Base-by-base conservation (phyloP, 1,140 invertebrate species). In the Teleogryllus occipitalis region DNA sequence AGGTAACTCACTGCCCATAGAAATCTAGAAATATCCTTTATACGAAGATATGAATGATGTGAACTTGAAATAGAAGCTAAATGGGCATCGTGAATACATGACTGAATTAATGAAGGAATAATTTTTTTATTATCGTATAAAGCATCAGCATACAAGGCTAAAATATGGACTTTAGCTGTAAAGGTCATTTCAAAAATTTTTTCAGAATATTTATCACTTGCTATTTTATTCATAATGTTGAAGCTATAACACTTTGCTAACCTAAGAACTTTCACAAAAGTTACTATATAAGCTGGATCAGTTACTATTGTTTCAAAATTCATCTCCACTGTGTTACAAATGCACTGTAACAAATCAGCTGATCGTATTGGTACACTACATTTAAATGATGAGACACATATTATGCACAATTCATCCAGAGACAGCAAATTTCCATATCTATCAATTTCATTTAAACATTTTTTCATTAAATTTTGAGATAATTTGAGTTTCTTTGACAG, bases 131-230 rank as follows among this genome's bases (percentile, higher is more conserved):
- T 75, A 6, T 22, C 10, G 46, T 75, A 75, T 14, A 75, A 47
- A 27, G 74, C 74, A 22, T 47, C 74, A 21, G 74, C 74, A 75
- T 75, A 75, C 74, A 75, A 75, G 10, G 74, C 74, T 75, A 75
- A 47, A 75, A 75, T 75, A 47, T 75, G 74, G 10, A 47, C 21
- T 21, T 21, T 10, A 21, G 74, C 74, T 14, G 21, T 75, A 75
- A 75, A 75, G 21, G 2, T 47, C 21, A 75, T 22, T 10, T 6
- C n/a, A 27, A 10, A 6, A 75, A 22, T 75, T 12, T 14, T 12
- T 14, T 10, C 10, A 14, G 21, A 2, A 27, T 27, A 47, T 21
- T 27, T 75, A 12, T 75, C n/a, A 75, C 46, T 47, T 10, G 74
- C 21, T 10, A 75, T 75, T 10, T 27, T 75, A 47, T 75, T 7